Percentiles rank a stretch among this genome's conserved stretches.
Evolutionary conservation across 2,113 vertebrate genomes (phyloP).

Genomic region (Archocentrus centrarchus): DNA sequence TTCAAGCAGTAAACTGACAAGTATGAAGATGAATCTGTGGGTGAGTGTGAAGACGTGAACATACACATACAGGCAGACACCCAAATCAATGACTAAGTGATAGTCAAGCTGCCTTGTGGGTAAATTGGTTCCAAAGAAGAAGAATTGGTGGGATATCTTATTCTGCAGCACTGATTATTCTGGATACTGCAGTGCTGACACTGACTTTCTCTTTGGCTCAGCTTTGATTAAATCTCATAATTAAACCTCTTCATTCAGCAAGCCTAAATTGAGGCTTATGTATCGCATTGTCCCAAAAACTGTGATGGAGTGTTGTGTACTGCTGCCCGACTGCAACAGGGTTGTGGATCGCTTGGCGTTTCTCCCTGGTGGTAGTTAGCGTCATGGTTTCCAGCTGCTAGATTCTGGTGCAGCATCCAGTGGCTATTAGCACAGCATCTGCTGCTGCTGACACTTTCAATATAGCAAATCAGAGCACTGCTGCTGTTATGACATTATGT

Average conservation of each 20-base stretch:
- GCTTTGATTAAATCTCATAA: neutral
- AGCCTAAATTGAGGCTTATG: neutral
- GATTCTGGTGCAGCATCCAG: slow-evolving; percentile 74
- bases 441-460: slow-evolving; percentile 73
- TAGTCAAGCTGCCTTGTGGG: neutral
- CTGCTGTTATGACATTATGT: slow-evolving; percentile 55
- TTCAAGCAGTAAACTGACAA: neutral
- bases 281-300: neutral
- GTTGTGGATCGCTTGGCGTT: slow-evolving; percentile 53
- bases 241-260: neutral
- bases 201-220: neutral
- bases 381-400: slow-evolving; percentile 78
- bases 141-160: neutral
- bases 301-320: slow-evolving; percentile 52
- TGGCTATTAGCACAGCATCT: slow-evolving; percentile 79
- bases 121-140: neutral
- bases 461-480: slow-evolving; percentile 66
- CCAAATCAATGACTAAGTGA: neutral
- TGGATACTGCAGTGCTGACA: neutral
- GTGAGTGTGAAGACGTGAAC: neutral
- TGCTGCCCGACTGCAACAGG: slow-evolving; percentile 54
- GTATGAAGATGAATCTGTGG: neutral
- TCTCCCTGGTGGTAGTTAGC: slow-evolving; percentile 57
- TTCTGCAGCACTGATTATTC: neutral
- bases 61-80: too few species aligned